Percentiles rank a stretch among this genome's conserved stretches.
phyloP scores from a whole-genome alignment of 2,113 vertebrate genomes.

The Morone chrysops region DNA sequence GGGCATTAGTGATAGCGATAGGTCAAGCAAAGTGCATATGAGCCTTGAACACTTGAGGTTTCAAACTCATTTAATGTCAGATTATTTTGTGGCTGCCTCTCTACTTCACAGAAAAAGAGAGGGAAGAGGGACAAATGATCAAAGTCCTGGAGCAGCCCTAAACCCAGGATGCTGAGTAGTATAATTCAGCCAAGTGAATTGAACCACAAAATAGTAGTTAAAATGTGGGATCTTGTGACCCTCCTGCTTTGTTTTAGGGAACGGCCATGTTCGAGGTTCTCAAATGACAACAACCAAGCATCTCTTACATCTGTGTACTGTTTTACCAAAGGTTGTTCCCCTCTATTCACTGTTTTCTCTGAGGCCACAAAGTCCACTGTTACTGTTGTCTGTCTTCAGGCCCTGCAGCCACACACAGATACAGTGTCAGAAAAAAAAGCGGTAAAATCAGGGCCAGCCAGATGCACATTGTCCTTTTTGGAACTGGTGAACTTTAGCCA shows the following conservation, averaged over 20 bases:
- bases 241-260: slow-evolving; percentile 26
- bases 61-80: not conserved
- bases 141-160: slow-evolving; percentile 10
- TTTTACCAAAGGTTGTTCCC: not conserved
- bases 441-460: not conserved
- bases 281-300: slow-evolving; percentile 15
- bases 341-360: not conserved
- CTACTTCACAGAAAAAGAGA: not conserved
- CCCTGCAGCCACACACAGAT: not conserved
- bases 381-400: not conserved
- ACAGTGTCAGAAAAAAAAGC: not conserved
- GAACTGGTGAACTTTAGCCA: not conserved
- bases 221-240: not conserved
- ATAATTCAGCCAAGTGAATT: not conserved
- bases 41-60: not conserved
- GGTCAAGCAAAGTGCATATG: not conserved
- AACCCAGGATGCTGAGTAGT: not conserved
- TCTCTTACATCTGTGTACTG: not conserved
- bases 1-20: not conserved
- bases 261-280: not conserved
- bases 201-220: slow-evolving; percentile 1
- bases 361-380: not conserved
- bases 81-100: not conserved
- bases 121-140: slow-evolving; percentile 17
- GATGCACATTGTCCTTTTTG: slow-evolving; percentile 3